Base-by-base conservation (phyloP, 1,140 invertebrate species). In the Matsumurasca onukii region DNA sequence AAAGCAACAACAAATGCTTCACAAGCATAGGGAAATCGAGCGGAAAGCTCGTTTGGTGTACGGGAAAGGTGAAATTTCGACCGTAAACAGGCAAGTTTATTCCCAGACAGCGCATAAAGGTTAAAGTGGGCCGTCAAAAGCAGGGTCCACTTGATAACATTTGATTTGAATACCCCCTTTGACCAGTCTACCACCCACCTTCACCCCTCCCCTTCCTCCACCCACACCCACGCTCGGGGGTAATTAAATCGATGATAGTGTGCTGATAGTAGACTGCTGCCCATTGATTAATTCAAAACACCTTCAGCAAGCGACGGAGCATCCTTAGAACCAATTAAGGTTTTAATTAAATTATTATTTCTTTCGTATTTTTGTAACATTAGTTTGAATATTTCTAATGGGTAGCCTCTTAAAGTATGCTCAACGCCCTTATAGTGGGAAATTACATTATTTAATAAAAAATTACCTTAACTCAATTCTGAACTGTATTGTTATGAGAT, bases 101-200 rank as follows among this genome's bases (percentile, higher is more conserved):
- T n/a, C n/a, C n/a, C n/a, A n/a, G n/a, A n/a, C n/a, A n/a, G n/a
- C n/a, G n/a, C n/a, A n/a, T n/a, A n/a, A n/a, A n/a, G n/a, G n/a
- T n/a, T n/a, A n/a, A n/a, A n/a, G n/a, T n/a, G 66, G 55, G 24
- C 20, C 45, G 17, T 68, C 59, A 9, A 22, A 24, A 24, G 29
- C 34, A 39, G 5, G 17, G 5, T 17, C 34, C 34, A 9, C 34
- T 39, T 39, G 34, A 39, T 39, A 39, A 9, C 34, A 39, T 39
- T 39, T 39, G 34, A 39, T 39, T 39, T 39, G 34, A 39, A 39
- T 39, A 39, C 17, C 34, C 17, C 34, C 17, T n/a, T n/a, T n/a
- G n/a, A n/a, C 34, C 34, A 39, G 5, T 39, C 5, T 17, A 9
- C 34, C 34, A 9, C 34, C 5, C 34, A 5, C 34, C 34, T 17